A percentile compares a stretch with the other conserved stretches of the same genome.
phyloP scores from a whole-genome alignment of 2,113 vertebrate genomes.

The Pedetes capensis region DNA sequence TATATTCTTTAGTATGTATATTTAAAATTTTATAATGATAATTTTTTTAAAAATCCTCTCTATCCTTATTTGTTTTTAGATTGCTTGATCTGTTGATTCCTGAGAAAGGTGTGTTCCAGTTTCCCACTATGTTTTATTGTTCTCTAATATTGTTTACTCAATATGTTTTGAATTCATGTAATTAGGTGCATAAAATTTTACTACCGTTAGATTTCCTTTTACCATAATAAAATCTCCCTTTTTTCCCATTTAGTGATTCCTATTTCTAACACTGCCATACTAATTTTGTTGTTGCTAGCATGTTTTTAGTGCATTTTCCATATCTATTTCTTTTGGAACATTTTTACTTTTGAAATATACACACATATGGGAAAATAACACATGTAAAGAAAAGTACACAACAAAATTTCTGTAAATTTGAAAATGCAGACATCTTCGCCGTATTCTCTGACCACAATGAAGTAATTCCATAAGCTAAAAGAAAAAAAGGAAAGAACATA shows the following conservation, averaged over 20 bases:
- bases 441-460: neutral
- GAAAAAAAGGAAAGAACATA: neutral
- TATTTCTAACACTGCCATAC: constrained; percentile 27
- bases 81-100: constrained; percentile 69
- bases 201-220: constrained; percentile 45
- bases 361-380: neutral
- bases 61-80: constrained; percentile 70
- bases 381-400: neutral
- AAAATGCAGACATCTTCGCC: neutral
- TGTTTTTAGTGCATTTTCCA: constrained; percentile 25
- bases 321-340: constrained; percentile 5
- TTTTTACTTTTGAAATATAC: constrained; percentile 38
- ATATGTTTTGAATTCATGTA: constrained; percentile 37
- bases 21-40: constrained; percentile 49
- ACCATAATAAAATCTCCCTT: constrained; percentile 27
- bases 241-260: constrained; percentile 24
- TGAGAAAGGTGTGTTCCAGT: constrained; percentile 66
- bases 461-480: neutral
- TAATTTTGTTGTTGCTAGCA: constrained; percentile 35
- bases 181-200: constrained; percentile 36
- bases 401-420: constrained; percentile 2
- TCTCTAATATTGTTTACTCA: constrained; percentile 45
- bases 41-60: constrained; percentile 1
- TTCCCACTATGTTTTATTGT: constrained; percentile 45
- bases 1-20: constrained; percentile 41